Conservation (phyloP, 2,797 vertebrate genomes). For the Pyrrhura leucotis region DNA sequence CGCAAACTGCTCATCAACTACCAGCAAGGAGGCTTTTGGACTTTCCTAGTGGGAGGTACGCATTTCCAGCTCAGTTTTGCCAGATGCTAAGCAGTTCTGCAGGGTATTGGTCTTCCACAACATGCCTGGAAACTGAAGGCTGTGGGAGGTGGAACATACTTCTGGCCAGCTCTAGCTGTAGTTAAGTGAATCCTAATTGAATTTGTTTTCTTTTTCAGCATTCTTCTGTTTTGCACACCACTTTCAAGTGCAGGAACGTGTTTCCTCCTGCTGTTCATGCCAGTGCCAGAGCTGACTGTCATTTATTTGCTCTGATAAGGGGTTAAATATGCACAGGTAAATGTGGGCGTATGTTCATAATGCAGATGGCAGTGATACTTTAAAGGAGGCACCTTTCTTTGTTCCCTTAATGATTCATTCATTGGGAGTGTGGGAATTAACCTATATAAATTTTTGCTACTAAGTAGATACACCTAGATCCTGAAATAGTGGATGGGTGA, state of each 20-base stretch:
- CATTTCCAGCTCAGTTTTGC: background rate
- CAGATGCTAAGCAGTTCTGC: background rate
- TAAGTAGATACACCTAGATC: slow-evolving; percentile 63
- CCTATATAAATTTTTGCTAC: slow-evolving; percentile 65
- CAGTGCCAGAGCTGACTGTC: slow-evolving; percentile 25
- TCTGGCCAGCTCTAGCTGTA: background rate
- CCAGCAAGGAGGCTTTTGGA: background rate
- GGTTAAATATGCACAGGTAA: slow-evolving; percentile 20
- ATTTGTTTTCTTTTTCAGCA: background rate
- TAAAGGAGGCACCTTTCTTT: slow-evolving; percentile 46
- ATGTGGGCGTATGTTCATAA: slow-evolving; percentile 22
- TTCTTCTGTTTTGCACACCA: background rate
- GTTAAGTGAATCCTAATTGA: background rate
- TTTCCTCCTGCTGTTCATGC: background rate
- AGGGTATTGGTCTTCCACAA: background rate
- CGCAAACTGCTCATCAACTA: background rate
- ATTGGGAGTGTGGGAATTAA: slow-evolving; percentile 56
- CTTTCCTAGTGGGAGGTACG: background rate
- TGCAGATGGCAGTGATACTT: slow-evolving; percentile 18
- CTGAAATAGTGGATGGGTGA: slow-evolving; percentile 64
- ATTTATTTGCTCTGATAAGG: slow-evolving; percentile 11
- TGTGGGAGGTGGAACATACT: background rate
- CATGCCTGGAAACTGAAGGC: background rate
- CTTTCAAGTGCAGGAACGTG: background rate
- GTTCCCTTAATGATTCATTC: slow-evolving; percentile 61